Evolutionary conservation across 2,113 vertebrate species (phyloP), one percentile per base, ranked within the genome.

Genomic region (Enhydra lutris): DNA sequence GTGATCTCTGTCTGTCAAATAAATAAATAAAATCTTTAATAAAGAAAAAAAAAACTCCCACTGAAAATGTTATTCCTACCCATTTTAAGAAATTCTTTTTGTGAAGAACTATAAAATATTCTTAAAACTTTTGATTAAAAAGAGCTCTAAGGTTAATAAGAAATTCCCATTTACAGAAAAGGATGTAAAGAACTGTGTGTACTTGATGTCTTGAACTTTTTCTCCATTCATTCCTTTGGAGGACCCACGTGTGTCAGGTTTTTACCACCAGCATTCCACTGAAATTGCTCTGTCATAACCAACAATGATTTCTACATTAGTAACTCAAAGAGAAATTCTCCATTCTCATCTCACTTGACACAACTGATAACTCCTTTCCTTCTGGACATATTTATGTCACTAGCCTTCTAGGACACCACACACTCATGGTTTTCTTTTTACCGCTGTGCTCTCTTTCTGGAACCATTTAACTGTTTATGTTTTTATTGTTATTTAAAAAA

Each of bases 41-140:
- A n/a, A n/a, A n/a, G n/a, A n/a, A n/a, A n/a, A n/a, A n/a, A 78
- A 87, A 91, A 91, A 90, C 29, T 94, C 81, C 20, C 34, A 88
- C 78, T 69, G 26, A 94, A 92, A 47, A 63, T 95, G 7, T 55
- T 95, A 85, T 89, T 95, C 36, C 57, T 92, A 67, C 23, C 1
- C 21, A 47, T 74, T 93, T 93, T 89, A 93, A 96, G 12, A 89
- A 97, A 52, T 15, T 52, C 80, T 36, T 95, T 78, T 86, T 29
- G 90, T 45, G 34, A 93, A 85, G 15, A 89, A 74, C 61, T 94
- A 1, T 59, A 61, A 96, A 71, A 57, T 0, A 52, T 74, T 73
- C 57, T 90, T 86, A 65, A 89, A 82, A 89, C 15, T 82, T 85
- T 89, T 94, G 20, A 24, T 67, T 67, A 23, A 84, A 3, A 83